A percentile compares a stretch with the other conserved stretches of the same genome.
Conservation (phyloP, 2,888 invertebrate genomes). For the Tenthredo scrophulariae region DNA sequence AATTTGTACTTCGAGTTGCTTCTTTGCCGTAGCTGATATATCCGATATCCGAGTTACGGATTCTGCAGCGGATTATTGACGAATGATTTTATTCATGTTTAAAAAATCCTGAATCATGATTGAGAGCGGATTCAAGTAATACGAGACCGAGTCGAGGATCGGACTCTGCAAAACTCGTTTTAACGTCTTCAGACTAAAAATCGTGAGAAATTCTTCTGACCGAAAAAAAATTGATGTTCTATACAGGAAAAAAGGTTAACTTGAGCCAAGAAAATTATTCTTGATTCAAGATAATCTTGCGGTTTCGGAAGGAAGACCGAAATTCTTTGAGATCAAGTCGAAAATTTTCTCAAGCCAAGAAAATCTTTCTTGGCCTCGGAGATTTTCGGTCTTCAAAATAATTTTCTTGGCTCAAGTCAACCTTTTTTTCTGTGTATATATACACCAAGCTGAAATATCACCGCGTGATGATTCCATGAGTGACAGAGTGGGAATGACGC, state of each 20-base stretch:
- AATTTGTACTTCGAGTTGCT: conserved; percentile 62
- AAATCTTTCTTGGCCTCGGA: too few species aligned
- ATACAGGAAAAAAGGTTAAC: too few species aligned
- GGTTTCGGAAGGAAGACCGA: too few species aligned
- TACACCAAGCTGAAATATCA: not conserved
- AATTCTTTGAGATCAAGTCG: too few species aligned
- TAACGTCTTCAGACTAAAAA: too few species aligned
- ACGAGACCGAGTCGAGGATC: not conserved
- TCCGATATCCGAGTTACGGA: not conserved
- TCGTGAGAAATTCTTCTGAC: not conserved
- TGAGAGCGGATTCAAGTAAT: not conserved
- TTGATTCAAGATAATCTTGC: too few species aligned
- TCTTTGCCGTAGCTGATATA: not conserved
- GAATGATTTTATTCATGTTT: conserved; percentile 21
- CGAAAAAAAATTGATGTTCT: not conserved
- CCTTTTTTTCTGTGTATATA: too few species aligned
- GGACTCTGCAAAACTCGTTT: not conserved
- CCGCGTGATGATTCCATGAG: not conserved
- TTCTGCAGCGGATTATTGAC: conserved; percentile 30
- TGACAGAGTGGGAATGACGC: not conserved
- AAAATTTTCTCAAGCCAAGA: too few species aligned
- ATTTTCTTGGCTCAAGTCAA: too few species aligned
- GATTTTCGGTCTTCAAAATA: too few species aligned
- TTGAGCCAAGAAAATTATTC: too few species aligned
- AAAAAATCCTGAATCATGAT: not conserved